Evolutionary conservation across 2,797 vertebrate genomes (phyloP).

Genomic region (Pyrocephalus nanus): DNA sequence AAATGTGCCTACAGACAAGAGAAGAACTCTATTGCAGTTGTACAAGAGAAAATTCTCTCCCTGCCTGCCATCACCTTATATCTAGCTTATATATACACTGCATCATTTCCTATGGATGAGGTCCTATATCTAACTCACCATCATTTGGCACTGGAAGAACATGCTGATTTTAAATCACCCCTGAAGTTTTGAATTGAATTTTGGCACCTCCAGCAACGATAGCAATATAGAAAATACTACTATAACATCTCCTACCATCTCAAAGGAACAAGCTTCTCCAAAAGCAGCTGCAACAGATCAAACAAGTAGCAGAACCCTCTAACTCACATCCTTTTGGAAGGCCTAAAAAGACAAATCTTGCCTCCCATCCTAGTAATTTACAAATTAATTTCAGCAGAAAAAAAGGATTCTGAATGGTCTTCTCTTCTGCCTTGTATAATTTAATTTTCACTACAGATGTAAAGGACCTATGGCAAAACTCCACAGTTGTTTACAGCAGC

Average conservation of each 20-base stretch:
- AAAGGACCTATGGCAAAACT: not conserved
- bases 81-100: not conserved
- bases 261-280: not conserved
- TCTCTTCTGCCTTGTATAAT: not conserved
- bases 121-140: not conserved
- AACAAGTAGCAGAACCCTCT: not conserved
- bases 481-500: conserved; percentile 17
- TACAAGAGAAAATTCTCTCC: not conserved
- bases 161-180: not conserved
- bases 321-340: not conserved
- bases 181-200: not conserved
- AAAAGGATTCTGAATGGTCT: not conserved
- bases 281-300: not conserved
- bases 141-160: not conserved
- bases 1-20: not conserved
- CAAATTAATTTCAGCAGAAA: not conserved
- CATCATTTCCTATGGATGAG: not conserved
- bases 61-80: not conserved
- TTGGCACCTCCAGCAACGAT: not conserved
- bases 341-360: not conserved
- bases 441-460: not conserved
- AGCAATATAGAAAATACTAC: not conserved
- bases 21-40: not conserved
- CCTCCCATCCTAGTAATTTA: not conserved
- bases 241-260: not conserved